Conservation (phyloP, 2,797 vertebrate species). For the Austrolebias charrua region DNA sequence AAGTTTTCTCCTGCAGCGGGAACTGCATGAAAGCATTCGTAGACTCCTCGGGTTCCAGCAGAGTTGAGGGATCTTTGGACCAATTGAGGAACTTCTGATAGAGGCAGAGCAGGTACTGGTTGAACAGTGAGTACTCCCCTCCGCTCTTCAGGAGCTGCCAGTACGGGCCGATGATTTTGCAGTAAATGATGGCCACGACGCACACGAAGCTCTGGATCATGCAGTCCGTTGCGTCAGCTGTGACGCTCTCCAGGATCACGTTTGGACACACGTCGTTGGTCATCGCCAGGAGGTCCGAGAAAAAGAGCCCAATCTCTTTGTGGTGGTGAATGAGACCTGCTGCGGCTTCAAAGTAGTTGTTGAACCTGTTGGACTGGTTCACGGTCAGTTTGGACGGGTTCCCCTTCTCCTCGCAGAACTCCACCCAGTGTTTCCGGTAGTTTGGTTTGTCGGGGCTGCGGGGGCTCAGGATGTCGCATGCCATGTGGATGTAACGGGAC, state of each 20-base stretch:
- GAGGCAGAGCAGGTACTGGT: slow-evolving; percentile 70
- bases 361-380: slow-evolving; percentile 65
- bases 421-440: slow-evolving; percentile 77
- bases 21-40: slow-evolving; percentile 76
- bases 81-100: slow-evolving; percentile 79
- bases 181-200: slow-evolving; percentile 77
- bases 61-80: slow-evolving; percentile 69
- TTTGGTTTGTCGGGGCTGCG: slow-evolving; percentile 30
- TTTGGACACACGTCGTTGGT: slow-evolving; percentile 59
- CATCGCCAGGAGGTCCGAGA: slow-evolving; percentile 75
- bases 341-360: slow-evolving; percentile 75
- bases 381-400: slow-evolving; percentile 71
- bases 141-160: slow-evolving; percentile 80
- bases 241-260: slow-evolving; percentile 76
- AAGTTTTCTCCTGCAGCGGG: slow-evolving; percentile 74
- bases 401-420: slow-evolving; percentile 78
- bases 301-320: slow-evolving; percentile 75
- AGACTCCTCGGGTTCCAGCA: slow-evolving; percentile 70
- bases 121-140: slow-evolving; percentile 72
- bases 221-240: slow-evolving; percentile 71
- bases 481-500: slow-evolving; percentile 80
- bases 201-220: slow-evolving; percentile 78
- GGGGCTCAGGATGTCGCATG: slow-evolving; percentile 69
- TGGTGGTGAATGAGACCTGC: slow-evolving; percentile 80
- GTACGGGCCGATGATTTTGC: slow-evolving; percentile 82